Conservation (phyloP, 2,113 vertebrate species). For the Hipposideros armiger region DNA sequence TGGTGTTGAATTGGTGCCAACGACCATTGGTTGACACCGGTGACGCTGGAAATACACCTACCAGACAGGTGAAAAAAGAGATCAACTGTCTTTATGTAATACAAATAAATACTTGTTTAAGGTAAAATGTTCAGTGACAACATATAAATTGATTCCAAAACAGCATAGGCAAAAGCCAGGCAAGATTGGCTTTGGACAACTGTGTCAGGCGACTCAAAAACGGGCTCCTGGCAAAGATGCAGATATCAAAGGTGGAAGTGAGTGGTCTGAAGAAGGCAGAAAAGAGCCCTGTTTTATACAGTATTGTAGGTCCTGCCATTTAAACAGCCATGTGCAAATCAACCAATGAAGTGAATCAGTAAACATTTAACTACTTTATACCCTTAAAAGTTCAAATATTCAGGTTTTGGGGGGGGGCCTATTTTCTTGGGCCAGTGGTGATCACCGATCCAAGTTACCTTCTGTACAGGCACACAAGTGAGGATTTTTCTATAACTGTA, state of each 20-base stretch:
- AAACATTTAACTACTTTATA: background rate
- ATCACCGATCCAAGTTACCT: too few relatives aligned
- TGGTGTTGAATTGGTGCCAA: background rate
- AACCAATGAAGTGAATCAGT: background rate
- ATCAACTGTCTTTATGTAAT: background rate
- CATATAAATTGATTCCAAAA: background rate
- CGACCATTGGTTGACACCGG: background rate
- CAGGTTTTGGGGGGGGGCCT: background rate
- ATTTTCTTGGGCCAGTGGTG: background rate
- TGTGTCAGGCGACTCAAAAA: background rate
- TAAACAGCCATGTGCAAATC: background rate
- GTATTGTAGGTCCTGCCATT: too few relatives aligned
- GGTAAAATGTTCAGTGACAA: background rate
- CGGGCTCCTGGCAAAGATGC: background rate
- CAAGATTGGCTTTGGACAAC: background rate
- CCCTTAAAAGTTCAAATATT: background rate
- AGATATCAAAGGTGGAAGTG: background rate
- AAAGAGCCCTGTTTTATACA: background rate
- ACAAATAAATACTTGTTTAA: background rate
- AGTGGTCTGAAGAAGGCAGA: background rate
- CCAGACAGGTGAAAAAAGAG: background rate
- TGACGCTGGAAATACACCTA: background rate
- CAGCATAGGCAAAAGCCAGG: background rate
- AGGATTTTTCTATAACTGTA: background rate
- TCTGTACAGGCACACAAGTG: background rate